Base-by-base conservation (phyloP, 2,888 invertebrate genomes). In the Drosophila niveifrons region DNA sequence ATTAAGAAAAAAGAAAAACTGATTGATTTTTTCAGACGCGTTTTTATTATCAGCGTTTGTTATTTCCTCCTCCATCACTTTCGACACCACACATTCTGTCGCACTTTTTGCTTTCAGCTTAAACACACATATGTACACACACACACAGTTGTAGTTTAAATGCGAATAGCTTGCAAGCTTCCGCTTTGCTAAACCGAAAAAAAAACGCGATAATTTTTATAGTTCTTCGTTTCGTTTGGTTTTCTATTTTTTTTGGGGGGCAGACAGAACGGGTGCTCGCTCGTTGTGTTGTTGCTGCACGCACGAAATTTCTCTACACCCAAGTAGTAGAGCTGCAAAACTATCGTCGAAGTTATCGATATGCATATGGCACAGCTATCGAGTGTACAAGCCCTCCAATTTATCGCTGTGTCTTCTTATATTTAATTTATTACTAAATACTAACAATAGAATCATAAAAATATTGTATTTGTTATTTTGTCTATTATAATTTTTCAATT, bases 241-340 rank as follows among this genome's bases (percentile, higher is more conserved):
- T 23, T 23, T 23, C 23, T 23, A 23, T 23, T 23, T 23, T 72
- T 28, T 28, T 13, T 28, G 28, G 44, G 55, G 36, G 55, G 59
- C 74, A 77, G 70, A 78, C 66, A 74, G 63, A 78, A 70, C 66
- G 66, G 78, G 62, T 66, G 71, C 70, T 67, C 11, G 36, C 36
- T 36, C 36, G n/a, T 36, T 36, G 81, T 78, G 83, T 74, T 83
- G 78, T 79, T 82, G 73, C 61, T 78, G 57, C 66, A 72, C 72
- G 64, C 73, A 78, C 72, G 78, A 86, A 86, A 86, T 81, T 83
- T 83, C 82, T 83, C 82, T 82, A 82, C 82, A 82, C 84, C 73
- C 74, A 73, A 74, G 74, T 73, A 73, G 72, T 73, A 67, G 58
- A 67, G 47, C 73, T 67, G 63, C 47, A 56, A 23, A 52, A 66